Percentiles rank a stretch among this genome's conserved stretches.
phyloP scores from a whole-genome alignment of 2,797 vertebrate species.

The Podargus strigoides region DNA sequence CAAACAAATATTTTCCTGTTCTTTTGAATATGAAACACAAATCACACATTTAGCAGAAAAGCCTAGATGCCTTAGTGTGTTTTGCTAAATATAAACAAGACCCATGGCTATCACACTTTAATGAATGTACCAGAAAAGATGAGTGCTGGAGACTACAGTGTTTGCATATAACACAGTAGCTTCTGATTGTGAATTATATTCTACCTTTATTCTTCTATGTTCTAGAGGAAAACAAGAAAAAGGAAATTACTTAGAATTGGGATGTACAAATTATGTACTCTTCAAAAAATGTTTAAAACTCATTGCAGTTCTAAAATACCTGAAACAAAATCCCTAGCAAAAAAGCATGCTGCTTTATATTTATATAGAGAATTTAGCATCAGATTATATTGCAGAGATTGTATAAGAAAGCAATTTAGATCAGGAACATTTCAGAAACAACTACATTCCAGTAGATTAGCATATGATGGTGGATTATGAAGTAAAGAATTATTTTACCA shows the following conservation, averaged over 20 bases:
- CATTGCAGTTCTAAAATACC: neutral
- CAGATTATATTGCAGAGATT: neutral
- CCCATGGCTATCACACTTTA: neutral
- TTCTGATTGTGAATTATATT: neutral
- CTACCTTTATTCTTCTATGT: neutral
- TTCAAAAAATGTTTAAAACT: neutral
- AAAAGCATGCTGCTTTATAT: accelerated
- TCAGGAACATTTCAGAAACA: neutral
- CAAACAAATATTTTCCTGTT: neutral
- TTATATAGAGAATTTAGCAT: neutral
- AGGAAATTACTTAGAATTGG: neutral
- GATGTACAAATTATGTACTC: neutral
- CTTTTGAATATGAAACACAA: neutral
- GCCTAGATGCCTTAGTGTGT: neutral
- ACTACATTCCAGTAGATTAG: neutral
- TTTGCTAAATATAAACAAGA: neutral
- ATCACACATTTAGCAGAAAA: neutral
- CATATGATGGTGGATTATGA: neutral
- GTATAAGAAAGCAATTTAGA: neutral
- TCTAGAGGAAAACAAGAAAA: neutral
- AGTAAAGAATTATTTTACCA: neutral
- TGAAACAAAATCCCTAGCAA: neutral
- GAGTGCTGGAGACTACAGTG: neutral
- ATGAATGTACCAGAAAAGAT: neutral
- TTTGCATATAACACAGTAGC: neutral